Conservation (phyloP, 2,888 invertebrate genomes). For the Epistrophella euchroma region DNA sequence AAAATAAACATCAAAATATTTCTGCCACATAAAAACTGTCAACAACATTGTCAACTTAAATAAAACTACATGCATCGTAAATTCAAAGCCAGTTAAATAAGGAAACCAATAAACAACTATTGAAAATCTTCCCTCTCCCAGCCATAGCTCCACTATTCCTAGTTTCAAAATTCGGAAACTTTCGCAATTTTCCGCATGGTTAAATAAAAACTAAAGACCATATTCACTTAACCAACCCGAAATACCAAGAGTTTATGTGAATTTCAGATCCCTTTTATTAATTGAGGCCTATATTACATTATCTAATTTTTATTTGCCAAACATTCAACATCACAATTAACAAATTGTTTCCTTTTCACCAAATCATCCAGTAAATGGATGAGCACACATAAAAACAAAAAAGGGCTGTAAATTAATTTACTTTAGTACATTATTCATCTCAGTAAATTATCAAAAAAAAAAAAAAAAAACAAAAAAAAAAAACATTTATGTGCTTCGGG, state of each 20-base stretch:
- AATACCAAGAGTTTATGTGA: constrained; percentile 42
- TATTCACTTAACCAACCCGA: constrained; percentile 49
- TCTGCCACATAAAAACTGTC: neutral
- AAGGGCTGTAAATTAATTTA: constrained; percentile 40
- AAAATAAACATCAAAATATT: constrained; percentile 3
- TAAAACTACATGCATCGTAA: neutral
- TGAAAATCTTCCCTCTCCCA: neutral
- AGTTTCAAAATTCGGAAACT: too few relatives aligned
- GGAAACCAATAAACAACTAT: constrained; percentile 21
- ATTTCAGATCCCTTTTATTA: constrained; percentile 42
- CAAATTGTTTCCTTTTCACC: constrained; percentile 26
- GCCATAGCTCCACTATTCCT: too few relatives aligned
- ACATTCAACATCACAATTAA: constrained; percentile 41
- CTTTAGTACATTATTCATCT: neutral
- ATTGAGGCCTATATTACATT: constrained; percentile 53
- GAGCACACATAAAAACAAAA: constrained; percentile 47
- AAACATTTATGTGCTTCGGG: constrained; percentile 46
- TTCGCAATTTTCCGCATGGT: constrained; percentile 33
- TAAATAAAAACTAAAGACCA: constrained; percentile 49
- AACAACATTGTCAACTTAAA: constrained; percentile 5
- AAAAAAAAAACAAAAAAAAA: constrained; percentile 15
- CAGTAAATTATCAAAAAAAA: constrained; percentile 54
- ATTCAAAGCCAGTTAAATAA: constrained; percentile 10
- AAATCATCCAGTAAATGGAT: constrained; percentile 26
- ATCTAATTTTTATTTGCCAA: constrained; percentile 46